A percentile compares a stretch with the other conserved stretches of the same genome.
Evolutionary conservation across 2,113 vertebrate species (phyloP).

Genomic region (Sturnus vulgaris): DNA sequence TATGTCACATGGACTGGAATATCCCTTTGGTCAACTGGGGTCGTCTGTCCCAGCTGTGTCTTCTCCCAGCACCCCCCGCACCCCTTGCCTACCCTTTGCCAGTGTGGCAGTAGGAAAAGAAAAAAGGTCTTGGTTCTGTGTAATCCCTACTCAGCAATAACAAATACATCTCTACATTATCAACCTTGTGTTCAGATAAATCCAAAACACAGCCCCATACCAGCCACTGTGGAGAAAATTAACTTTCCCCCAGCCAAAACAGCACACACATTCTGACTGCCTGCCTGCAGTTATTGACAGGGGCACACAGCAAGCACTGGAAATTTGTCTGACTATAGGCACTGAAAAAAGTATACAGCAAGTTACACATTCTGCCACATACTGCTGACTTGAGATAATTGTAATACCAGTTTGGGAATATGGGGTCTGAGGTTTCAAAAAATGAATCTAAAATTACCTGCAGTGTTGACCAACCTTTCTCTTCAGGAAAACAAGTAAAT

Average conservation of each 20-base stretch:
- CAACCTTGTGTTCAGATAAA: not conserved
- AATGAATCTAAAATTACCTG: not conserved
- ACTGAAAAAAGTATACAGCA: not conserved
- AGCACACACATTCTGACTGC: not conserved
- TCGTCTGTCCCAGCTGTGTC: not conserved
- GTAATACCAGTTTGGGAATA: not conserved
- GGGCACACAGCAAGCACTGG: not conserved
- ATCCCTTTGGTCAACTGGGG: not conserved
- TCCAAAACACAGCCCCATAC: not conserved
- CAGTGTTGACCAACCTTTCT: not conserved
- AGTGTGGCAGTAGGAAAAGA: not conserved
- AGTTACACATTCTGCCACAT: not conserved
- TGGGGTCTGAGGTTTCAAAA: not conserved
- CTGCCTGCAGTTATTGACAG: not conserved
- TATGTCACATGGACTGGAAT: no score
- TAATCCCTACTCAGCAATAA: not conserved
- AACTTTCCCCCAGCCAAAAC: not conserved
- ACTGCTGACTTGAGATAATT: not conserved
- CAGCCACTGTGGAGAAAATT: not conserved
- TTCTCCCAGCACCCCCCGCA: not conserved
- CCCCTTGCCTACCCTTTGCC: rapidly evolving
- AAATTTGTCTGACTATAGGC: not conserved
- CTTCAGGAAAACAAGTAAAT: not conserved
- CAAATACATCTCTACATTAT: not conserved
- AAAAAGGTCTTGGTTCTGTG: not conserved